Percentiles rank a stretch among this genome's conserved stretches.
These are phyloP conservation scores for Polyploca ridens DNA, from an alignment of 2,888 invertebrate species.

Conservation along the genomic window DNA sequence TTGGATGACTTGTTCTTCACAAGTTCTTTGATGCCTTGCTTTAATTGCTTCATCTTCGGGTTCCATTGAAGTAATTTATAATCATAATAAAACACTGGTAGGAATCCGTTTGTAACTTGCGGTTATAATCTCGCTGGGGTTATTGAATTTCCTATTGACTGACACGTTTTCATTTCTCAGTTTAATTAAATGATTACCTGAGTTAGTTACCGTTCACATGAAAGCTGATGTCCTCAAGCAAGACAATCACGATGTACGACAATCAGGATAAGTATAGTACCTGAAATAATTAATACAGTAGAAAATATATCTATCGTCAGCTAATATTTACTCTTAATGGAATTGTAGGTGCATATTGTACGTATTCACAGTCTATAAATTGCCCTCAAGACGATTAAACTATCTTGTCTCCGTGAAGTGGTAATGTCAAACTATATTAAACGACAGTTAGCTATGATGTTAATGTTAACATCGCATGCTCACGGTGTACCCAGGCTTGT, in stretches of 20 bases:
- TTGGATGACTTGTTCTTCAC: neutral
- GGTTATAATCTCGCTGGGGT: neutral
- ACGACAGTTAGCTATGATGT: slow-evolving; percentile 18
- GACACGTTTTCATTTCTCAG: neutral
- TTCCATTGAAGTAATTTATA: neutral
- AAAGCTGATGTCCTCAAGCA: neutral
- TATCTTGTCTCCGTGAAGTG: slow-evolving; percentile 20
- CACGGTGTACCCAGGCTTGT: slow-evolving; percentile 41
- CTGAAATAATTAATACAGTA: too few species aligned
- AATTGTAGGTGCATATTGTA: neutral
- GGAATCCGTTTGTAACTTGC: neutral
- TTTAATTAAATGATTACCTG: neutral
- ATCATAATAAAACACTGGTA: neutral
- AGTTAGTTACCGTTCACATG: neutral
- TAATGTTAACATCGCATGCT: slow-evolving; percentile 48
- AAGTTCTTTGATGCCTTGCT: neutral
- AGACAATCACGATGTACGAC: neutral
- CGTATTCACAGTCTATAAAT: neutral
- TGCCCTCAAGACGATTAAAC: neutral
- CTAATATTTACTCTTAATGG: neutral
- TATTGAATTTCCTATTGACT: neutral
- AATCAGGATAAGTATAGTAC: too few species aligned
- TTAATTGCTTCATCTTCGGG: neutral
- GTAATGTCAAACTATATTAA: slow-evolving; percentile 22
- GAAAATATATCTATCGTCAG: too few species aligned